Conservation (phyloP, 2,797 vertebrate genomes). For the Meda fulgida region DNA sequence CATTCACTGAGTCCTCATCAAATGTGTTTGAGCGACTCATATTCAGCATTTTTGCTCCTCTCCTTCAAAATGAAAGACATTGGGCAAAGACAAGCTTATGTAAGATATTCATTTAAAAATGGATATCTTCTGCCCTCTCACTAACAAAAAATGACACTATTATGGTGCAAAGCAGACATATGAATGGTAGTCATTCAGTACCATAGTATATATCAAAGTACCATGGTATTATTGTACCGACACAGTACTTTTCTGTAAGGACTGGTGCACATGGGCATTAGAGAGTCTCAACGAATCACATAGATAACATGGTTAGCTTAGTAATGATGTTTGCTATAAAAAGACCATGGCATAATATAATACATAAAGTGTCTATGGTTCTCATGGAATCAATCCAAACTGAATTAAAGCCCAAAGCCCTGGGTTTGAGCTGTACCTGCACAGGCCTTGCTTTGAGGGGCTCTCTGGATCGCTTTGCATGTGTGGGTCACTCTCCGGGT, state of each 20-base stretch:
- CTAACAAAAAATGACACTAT: conserved; percentile 4
- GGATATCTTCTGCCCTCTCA: conserved; percentile 14
- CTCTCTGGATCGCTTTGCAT: conserved; percentile 50
- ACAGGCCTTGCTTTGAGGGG: conserved; percentile 63
- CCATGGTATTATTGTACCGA: neutral
- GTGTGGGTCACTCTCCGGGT: conserved; percentile 59
- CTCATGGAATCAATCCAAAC: conserved; percentile 15
- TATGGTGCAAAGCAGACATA: neutral
- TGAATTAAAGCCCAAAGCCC: neutral
- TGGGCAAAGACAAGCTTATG: conserved; percentile 43
- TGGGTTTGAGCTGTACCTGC: conserved; percentile 63
- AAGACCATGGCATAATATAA: neutral
- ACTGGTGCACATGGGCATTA: neutral
- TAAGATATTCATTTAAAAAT: conserved; percentile 28
- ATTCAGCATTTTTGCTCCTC: conserved; percentile 72
- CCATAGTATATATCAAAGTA: neutral
- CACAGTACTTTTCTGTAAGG: neutral
- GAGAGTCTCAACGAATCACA: neutral
- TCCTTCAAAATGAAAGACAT: conserved; percentile 62
- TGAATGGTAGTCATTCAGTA: neutral
- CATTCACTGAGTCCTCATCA: conserved; percentile 54
- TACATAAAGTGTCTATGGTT: neutral
- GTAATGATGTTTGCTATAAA: conserved; percentile 1
- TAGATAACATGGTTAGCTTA: conserved; percentile 1
- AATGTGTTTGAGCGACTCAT: conserved; percentile 68